Conservation (phyloP, 2,888 invertebrate genomes). For the Arrhopalites spinosus region DNA sequence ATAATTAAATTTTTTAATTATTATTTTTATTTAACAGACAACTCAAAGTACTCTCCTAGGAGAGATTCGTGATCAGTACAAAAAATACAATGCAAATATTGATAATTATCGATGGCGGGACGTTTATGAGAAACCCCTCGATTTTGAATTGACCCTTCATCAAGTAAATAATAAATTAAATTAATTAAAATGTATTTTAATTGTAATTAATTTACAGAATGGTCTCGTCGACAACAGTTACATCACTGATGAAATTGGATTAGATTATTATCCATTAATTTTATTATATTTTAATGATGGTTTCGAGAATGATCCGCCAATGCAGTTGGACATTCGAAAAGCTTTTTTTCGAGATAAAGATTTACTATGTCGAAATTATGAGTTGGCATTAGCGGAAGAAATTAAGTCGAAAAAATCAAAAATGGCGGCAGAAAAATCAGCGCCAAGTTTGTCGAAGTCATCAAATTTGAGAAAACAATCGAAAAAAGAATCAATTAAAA, state of each 20-base stretch:
- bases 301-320: slow-evolving; percentile 38
- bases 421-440: too few species aligned
- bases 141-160: slow-evolving; percentile 20
- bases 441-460: too few species aligned
- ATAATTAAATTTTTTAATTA: neutral
- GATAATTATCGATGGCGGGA: slow-evolving; percentile 40
- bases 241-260: slow-evolving; percentile 34
- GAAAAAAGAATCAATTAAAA: too few species aligned
- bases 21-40: neutral
- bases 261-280: slow-evolving; percentile 36
- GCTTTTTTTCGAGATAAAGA: slow-evolving; percentile 9
- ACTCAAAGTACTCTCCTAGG: slow-evolving; percentile 5
- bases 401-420: too few species aligned
- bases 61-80: neutral
- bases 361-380: neutral
- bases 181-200: neutral
- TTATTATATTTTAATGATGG: slow-evolving; percentile 39
- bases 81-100: slow-evolving; percentile 28
- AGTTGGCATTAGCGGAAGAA: too few species aligned
- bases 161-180: slow-evolving; percentile 14
- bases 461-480: too few species aligned
- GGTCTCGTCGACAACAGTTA: slow-evolving; percentile 32
- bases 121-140: slow-evolving; percentile 31
- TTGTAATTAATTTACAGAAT: slow-evolving; percentile 25
- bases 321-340: slow-evolving; percentile 36